Evolutionary conservation across 2,888 invertebrate genomes (phyloP), one percentile per base, ranked within the genome.

Genomic region (Ophioninae sp.): DNA sequence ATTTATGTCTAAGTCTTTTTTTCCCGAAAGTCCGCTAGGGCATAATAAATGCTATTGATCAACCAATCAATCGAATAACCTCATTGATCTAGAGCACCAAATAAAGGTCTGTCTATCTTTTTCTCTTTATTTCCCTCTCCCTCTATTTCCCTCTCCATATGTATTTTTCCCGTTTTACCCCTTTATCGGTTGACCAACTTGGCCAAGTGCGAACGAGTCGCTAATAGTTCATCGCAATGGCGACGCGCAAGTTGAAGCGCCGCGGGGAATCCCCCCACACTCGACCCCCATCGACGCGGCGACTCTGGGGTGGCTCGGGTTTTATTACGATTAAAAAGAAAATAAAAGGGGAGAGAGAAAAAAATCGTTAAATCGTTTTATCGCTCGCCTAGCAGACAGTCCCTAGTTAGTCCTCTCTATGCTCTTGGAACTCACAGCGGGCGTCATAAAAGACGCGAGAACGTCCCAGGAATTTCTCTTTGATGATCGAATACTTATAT

Each of bases 361-460:
- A 79, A 72, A 79, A 64, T 76, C 77, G 73, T 69, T 13, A 75
- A 65, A 79, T 74, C 69, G 65, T 80, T 84, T 84, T 82, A 84
- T 76, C 74, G 44, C 76, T 59, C 44, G 70, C 65, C 82, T 79
- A 81, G 74, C 21, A 44, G 79, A 75, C 21, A 23, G 39, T 64
- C n/a, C 23, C 79, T 72, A 57, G 57, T 39, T 67, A 65, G 72
- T 78, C 44, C 17, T 10, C 39, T 65, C 65, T 59, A 59, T 13
- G 50, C 50, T 64, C 39, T 65, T 50, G 78, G 41, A 17, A 57
- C 41, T 56, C 79, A 59, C 64, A 70, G 79, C 82, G 72, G 79
- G 70, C 70, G 70, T 64, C 81, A 67, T 72, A 79, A 81, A 79
- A 81, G 39, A 64, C 23, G 23, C 30, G 20, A n/a, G 62, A 65